These are phyloP conservation scores for Nymphalis polychloros DNA, from an alignment of 2,888 invertebrate genomes.

Conservation along the genomic window DNA sequence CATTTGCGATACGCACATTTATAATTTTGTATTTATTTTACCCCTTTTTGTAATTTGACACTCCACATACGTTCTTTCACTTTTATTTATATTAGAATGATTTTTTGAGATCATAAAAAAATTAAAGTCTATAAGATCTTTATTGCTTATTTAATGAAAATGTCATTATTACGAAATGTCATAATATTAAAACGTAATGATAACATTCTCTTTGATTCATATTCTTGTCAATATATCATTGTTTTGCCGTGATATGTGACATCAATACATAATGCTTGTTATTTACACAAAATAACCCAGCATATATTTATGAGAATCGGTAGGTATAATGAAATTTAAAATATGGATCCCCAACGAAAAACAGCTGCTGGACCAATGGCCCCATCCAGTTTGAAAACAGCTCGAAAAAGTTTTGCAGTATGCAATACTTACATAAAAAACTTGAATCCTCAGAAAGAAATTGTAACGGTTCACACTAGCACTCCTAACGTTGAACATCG, in stretches of 20 bases:
- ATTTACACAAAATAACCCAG: too few species aligned
- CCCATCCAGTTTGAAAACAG: constrained; percentile 51
- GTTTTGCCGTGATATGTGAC: neutral
- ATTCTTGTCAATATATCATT: too few species aligned
- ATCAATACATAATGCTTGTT: neutral
- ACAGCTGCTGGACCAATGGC: constrained; percentile 63
- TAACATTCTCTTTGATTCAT: too few species aligned
- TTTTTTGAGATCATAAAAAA: too few species aligned
- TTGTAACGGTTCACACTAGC: constrained; percentile 64
- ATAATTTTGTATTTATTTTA: too few species aligned
- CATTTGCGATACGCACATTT: too few species aligned
- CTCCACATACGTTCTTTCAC: too few species aligned
- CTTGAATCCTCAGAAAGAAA: constrained; percentile 57
- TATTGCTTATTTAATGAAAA: too few species aligned
- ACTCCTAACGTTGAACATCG: constrained; percentile 62
- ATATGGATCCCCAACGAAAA: constrained; percentile 67
- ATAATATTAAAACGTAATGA: too few species aligned
- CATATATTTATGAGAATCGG: neutral
- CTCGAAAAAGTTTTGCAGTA: constrained; percentile 59
- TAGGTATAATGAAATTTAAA: constrained; percentile 19
- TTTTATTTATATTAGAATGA: too few species aligned
- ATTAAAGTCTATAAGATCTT: too few species aligned
- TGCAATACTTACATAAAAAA: constrained; percentile 49
- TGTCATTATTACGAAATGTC: neutral
- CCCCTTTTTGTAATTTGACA: too few species aligned